Evolutionary conservation across 2,888 invertebrate genomes (phyloP), one percentile per base, ranked within the genome.

Genomic region (Agrochola lychnidis): DNA sequence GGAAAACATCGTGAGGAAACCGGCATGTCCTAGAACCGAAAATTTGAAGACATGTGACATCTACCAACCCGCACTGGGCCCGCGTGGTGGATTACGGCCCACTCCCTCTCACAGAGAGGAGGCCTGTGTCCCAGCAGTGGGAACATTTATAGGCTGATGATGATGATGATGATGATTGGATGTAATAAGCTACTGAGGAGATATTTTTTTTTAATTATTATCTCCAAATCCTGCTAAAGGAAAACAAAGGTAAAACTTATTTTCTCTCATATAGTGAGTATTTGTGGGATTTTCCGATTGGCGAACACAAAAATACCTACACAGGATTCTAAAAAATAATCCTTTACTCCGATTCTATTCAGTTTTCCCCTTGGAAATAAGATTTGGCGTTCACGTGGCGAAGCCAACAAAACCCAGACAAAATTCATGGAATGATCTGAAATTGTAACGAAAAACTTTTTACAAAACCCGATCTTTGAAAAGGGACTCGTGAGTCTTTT

Each of bases 291-390:
- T 73, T 66, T 22, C 53, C 62, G 7, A 75, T 71, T 25, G 16
- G 19, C 12, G 6, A 14, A 53, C 53, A 45, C 57, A 61, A 36
- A 68, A 75, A 66, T 48, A 72, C 40, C 66, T 57, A 61, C 57
- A 73, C 53, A 61, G 64, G 22, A 51, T 77, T 70, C 63, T 36
- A 59, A 69, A 84, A 86, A 70, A 85, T 70, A 76, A 82, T 64
- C 85, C 16, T 16, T 61, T 53, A 56, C 45, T 56, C 67, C 25
- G 16, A 73, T 78, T 79, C 48, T 19, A 73, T 81, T 78, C 40
- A 19, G 62, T 73, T 84, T 82, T 78, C 75, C 76, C 63, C 63
- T 66, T 67, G 40, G 59, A 70, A 81, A 87, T 68, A 81, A 74
- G 68, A 79, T 80, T 87, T 71, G 59, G 66, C n/a, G 67, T 72